Conservation (phyloP, 2,113 vertebrate species). For the Acanthisitta chloris region DNA sequence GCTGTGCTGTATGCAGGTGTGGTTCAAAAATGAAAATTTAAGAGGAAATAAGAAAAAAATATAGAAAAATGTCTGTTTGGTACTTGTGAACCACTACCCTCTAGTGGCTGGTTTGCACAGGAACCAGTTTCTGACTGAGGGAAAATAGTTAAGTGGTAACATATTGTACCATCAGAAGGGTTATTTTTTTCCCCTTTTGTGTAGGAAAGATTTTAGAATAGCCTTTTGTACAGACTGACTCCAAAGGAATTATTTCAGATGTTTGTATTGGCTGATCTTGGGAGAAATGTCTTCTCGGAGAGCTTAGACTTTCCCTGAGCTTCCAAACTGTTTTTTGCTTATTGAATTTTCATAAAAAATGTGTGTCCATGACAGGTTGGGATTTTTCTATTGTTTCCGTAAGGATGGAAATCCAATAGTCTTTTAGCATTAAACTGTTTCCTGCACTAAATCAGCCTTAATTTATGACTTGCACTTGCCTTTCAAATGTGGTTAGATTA, state of each 20-base stretch:
- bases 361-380: background rate
- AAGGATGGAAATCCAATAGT: background rate
- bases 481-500: background rate
- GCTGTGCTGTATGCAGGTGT: constrained; percentile 91
- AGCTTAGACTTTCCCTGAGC: background rate
- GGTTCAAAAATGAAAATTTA: fast-evolving
- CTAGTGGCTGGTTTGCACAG: constrained; percentile 31
- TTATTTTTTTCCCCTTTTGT: background rate
- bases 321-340: background rate
- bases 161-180: background rate
- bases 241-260: background rate
- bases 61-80: background rate
- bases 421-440: background rate
- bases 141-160: background rate
- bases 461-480: background rate
- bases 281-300: background rate
- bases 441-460: background rate
- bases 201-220: background rate
- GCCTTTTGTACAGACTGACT: background rate
- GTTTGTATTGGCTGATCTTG: background rate
- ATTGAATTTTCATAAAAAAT: background rate
- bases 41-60: too few species aligned
- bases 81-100: constrained; percentile 51
- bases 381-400: background rate
- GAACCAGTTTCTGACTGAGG: background rate